Base-by-base conservation (phyloP, 2,888 invertebrate species). In the Quadriops clusia region DNA sequence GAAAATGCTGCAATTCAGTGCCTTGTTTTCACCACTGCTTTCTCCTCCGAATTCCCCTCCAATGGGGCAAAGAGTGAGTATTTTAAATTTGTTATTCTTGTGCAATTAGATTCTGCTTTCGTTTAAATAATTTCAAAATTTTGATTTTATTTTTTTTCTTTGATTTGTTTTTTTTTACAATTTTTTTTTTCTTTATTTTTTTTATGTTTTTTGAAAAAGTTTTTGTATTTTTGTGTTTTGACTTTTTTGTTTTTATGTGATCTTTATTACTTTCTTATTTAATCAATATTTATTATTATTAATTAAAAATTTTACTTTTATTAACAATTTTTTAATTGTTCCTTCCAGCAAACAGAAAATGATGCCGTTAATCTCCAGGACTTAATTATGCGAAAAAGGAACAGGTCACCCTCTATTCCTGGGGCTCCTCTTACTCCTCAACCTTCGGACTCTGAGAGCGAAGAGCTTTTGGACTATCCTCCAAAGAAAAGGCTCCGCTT, bases 391-490 rank as follows among this genome's bases (percentile, higher is more conserved):
- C 17, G 25, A 14, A 5, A 8, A 17, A 7, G n/a, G 4, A 51
- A 53, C 29, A 49, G 56, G 40, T 41, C 50, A 15, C 36, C 47
- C 2, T 39, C 43, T 2, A 46, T 47, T 4, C 37, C 44, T 8
- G 42, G 45, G 4, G 45, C 50, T 17, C 50, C 55, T 1, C 49
- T 82, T 32, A 87, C 87, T 3, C 87, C 87, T 1, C 84, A 86
- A 57, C 81, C 84, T 11, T 86, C 86, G 1, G 87, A 89, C 57
- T 82, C 83, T 0, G 87, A 87, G 63, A 58, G 61, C 35, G 60
- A 61, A 37, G 57, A 61, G 27, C 41, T 51, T 23, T 30, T 23
- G 8, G 58, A 59, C 23, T 54, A 52, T 28, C 60, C 60, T 44
- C 58, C 54, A 68, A 77, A 43, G 76, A 84, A 58, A 70, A 72